Conservation (phyloP, 2,888 invertebrate genomes). For the Sinodicranocentrus sp. region DNA sequence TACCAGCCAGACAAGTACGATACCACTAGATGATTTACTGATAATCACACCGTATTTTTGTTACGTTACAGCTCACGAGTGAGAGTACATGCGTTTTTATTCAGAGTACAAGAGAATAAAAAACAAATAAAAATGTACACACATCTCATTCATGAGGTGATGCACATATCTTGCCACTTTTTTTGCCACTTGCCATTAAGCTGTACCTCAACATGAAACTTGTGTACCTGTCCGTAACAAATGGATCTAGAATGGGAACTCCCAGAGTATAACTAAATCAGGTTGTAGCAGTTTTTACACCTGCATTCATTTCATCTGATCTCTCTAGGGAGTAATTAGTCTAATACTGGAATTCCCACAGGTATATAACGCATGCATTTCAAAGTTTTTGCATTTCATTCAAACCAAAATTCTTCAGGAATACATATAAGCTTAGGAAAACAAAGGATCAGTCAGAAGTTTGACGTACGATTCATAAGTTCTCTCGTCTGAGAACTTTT, state of each 20-base stretch:
- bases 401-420: too few species aligned
- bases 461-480: slow-evolving; percentile 27
- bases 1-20: not conserved
- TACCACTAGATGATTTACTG: slow-evolving; percentile 40
- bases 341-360: slow-evolving; percentile 49
- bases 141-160: slow-evolving; percentile 34
- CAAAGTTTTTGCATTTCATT: too few species aligned
- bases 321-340: slow-evolving; percentile 43
- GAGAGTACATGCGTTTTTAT: too few species aligned
- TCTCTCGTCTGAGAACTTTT: slow-evolving; percentile 9
- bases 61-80: slow-evolving; percentile 14
- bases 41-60: slow-evolving; percentile 37
- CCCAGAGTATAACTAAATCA: slow-evolving; percentile 36
- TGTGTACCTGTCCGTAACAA: slow-evolving; percentile 45
- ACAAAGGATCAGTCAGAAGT: slow-evolving; percentile 38
- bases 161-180: slow-evolving; percentile 22
- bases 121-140: slow-evolving; percentile 26
- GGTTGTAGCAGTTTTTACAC: slow-evolving; percentile 39
- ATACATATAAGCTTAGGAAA: not conserved
- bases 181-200: slow-evolving; percentile 43
- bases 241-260: slow-evolving; percentile 39
- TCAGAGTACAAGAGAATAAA: not conserved
- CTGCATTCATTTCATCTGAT: slow-evolving; percentile 35
- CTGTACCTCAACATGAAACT: slow-evolving; percentile 39
- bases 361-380: not conserved